Evolutionary conservation across 2,113 vertebrate species (phyloP).

Genomic region (Eudyptes chrysolophus): DNA sequence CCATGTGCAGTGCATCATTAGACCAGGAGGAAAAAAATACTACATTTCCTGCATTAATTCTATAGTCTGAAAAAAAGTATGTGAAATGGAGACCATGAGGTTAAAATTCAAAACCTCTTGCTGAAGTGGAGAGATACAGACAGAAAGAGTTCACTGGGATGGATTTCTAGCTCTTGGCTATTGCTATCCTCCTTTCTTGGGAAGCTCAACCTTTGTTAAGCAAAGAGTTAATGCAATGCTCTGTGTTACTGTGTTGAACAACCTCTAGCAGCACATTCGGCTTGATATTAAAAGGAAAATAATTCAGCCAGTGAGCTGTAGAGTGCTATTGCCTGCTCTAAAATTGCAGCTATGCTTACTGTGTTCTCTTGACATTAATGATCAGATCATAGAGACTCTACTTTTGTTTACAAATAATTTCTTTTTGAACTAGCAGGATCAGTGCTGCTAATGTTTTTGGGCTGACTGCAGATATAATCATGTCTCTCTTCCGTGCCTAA

Average conservation of each 20-base stretch:
- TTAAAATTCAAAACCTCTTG: background rate
- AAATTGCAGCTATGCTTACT: background rate
- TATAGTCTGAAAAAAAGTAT: background rate
- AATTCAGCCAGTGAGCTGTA: background rate
- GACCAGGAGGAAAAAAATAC: background rate
- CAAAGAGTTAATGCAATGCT: background rate
- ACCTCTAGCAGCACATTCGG: background rate
- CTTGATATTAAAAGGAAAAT: conserved; percentile 5
- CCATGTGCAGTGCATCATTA: background rate
- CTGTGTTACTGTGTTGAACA: background rate
- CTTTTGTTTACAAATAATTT: background rate
- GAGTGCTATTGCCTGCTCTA: background rate
- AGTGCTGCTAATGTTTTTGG: background rate
- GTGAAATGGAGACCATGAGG: background rate
- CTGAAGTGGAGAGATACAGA: background rate
- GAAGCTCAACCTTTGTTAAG: conserved; percentile 1
- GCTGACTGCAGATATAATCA: background rate
- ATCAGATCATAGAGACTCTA: background rate
- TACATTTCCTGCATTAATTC: background rate
- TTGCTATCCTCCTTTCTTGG: background rate
- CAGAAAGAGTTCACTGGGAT: background rate
- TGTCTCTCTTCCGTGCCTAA: background rate
- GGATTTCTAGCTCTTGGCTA: background rate
- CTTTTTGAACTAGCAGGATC: background rate
- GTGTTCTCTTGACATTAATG: background rate